Evolutionary conservation across 2,113 vertebrate genomes (phyloP).

Genomic region (Peromyscus leucopus): DNA sequence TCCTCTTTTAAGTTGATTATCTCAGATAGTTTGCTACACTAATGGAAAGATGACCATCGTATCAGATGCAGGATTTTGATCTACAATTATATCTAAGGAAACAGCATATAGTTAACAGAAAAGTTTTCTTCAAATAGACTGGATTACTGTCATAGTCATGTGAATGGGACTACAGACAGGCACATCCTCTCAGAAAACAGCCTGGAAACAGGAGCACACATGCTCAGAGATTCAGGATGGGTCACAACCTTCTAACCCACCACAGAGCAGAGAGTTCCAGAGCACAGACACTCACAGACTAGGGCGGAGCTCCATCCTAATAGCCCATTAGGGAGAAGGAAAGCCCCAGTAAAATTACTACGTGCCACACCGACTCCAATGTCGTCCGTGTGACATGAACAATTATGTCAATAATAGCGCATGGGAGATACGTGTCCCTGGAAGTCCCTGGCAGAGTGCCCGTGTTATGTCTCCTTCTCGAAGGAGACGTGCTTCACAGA

Average conservation of each 20-base stretch:
- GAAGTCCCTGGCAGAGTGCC: too few relatives aligned
- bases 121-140: background rate
- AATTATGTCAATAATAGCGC: too few relatives aligned
- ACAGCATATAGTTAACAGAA: background rate
- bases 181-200: background rate
- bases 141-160: background rate
- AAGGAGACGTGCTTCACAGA: too few relatives aligned
- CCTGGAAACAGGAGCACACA: background rate
- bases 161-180: background rate
- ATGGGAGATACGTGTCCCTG: too few relatives aligned
- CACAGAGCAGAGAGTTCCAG: background rate
- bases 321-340: background rate
- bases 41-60: background rate
- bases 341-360: too few relatives aligned
- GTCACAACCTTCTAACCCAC: background rate
- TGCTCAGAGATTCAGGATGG: background rate
- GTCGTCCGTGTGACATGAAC: too few relatives aligned
- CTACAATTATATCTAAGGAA: background rate
- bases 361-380: too few relatives aligned
- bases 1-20: background rate
- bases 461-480: too few relatives aligned
- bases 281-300: background rate
- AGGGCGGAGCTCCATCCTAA: background rate
- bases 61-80: background rate
- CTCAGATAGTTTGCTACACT: background rate